Evolutionary conservation across 2,113 vertebrate species (phyloP), one percentile per base, ranked within the genome.

Genomic region (Misgurnus anguillicaudatus): DNA sequence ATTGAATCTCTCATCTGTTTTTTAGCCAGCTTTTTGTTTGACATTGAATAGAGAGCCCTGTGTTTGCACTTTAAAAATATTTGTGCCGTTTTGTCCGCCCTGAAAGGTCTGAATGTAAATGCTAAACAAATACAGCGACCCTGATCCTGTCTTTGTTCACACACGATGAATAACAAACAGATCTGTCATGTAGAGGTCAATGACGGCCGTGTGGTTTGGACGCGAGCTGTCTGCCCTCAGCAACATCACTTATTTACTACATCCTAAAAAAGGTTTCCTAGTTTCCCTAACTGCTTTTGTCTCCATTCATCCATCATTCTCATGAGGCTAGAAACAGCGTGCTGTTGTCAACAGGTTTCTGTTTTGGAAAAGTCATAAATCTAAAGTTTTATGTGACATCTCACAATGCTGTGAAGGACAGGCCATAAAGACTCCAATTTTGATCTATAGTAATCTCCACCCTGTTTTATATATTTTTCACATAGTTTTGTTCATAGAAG

Each of bases 71-170:
- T 72, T 55, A 16, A 10, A 55, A 31, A 6, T 0, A 1, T 76
- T 75, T 39, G 11, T n/a, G 19, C 69, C 77, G 65, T 70, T 81
- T 65, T 42, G 67, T 82, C 53, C 13, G 39, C 36, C 17, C 53
- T 70, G 9, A 61, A 63, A 60, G 74, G 68, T 24, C 14, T 31
- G 55, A 5, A 17, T 62, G 48, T 53, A 17, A 39, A 42, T 55
- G 45, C 69, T 48, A 31, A 71, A 70, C 68, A 60, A 77, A 82
- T 42, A 70, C 57, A 42, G 65, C 90, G 89, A 90, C 87, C 87
- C 81, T 86, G 74, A 85, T 92, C 82, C 76, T 80, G 70, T n/a
- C 48, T 81, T 83, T 77, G 82, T 77, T 70, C 47, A 66, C 24
- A 31, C 19, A 11, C 45, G 61, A 77, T 17, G 38, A 71, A 53